Evolutionary conservation across 1,140 invertebrate genomes (phyloP).

Genomic region (Belonocnema kinseyi): DNA sequence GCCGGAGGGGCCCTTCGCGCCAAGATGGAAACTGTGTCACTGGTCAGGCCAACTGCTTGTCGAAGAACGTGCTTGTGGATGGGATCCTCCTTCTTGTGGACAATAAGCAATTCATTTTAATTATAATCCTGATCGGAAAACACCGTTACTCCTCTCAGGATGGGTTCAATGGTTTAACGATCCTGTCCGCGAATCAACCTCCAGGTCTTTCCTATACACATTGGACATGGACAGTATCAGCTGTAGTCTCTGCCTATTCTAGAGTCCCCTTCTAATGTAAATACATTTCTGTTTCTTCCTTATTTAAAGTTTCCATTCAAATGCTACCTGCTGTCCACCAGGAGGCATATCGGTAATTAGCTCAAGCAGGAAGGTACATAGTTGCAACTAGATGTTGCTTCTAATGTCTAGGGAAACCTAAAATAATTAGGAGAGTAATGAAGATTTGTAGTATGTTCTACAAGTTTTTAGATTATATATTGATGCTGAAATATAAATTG

Average conservation of each 20-base stretch:
- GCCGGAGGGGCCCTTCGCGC: conserved; percentile 43
- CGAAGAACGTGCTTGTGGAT: conserved; percentile 37
- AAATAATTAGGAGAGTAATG: conserved; percentile 6
- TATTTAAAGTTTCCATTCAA: conserved; percentile 16
- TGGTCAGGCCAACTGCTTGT: conserved; percentile 35
- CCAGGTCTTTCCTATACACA: conserved; percentile 13
- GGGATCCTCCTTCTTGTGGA: conserved; percentile 44
- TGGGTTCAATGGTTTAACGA: conserved; percentile 32
- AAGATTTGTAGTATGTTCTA: neutral
- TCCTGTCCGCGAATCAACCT: conserved; percentile 23
- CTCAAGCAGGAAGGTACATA: conserved; percentile 4
- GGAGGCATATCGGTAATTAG: conserved; percentile 16
- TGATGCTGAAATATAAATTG: too few relatives aligned
- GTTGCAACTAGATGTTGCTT: conserved; percentile 18
- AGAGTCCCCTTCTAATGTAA: conserved; percentile 5
- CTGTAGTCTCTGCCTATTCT: neutral
- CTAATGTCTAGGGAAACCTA: neutral
- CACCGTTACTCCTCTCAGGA: conserved; percentile 46
- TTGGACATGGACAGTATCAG: neutral
- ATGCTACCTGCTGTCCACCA: conserved; percentile 19
- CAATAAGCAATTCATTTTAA: conserved; percentile 62
- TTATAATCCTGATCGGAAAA: conserved; percentile 54
- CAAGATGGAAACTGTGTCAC: conserved; percentile 55
- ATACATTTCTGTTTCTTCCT: conserved; percentile 12
- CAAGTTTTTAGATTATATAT: too few relatives aligned